A percentile compares a stretch with the other conserved stretches of the same genome.
Conservation (phyloP, 2,888 invertebrate species). For the Epirrita christyi region DNA sequence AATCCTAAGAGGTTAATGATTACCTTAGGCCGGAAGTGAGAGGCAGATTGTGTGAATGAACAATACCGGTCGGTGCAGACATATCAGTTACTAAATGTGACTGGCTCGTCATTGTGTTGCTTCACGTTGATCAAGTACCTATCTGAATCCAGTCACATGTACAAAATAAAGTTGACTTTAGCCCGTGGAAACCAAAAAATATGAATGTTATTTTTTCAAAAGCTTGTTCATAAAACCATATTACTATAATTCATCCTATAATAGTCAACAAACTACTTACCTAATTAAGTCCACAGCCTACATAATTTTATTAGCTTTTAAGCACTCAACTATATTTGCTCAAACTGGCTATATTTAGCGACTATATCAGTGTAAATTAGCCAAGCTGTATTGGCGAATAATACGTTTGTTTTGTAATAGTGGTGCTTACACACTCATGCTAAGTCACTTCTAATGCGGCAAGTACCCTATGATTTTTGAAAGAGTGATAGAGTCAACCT, state of each 20-base stretch:
- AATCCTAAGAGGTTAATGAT: slow-evolving; percentile 44
- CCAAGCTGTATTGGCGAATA: slow-evolving; percentile 55
- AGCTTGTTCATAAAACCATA: too few relatives aligned
- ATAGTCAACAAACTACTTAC: not conserved
- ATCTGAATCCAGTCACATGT: not conserved
- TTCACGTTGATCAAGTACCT: not conserved
- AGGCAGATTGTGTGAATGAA: slow-evolving; percentile 68
- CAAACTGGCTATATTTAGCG: slow-evolving; percentile 18
- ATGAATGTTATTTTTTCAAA: too few relatives aligned
- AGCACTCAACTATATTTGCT: too few relatives aligned
- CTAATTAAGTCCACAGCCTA: slow-evolving; percentile 15
- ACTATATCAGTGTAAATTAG: slow-evolving; percentile 29
- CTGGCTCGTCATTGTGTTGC: slow-evolving; percentile 13
- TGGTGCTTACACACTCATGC: slow-evolving; percentile 1
- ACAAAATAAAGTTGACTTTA: too few relatives aligned
- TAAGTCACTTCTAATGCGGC: not conserved
- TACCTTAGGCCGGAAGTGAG: slow-evolving; percentile 69
- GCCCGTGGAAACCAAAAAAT: too few relatives aligned
- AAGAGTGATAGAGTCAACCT: too few relatives aligned
- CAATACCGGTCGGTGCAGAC: slow-evolving; percentile 36
- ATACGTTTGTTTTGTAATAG: slow-evolving; percentile 57
- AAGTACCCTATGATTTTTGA: too few relatives aligned
- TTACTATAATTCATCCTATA: too few relatives aligned
- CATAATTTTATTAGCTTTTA: slow-evolving; percentile 15
- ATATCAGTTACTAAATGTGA: slow-evolving; percentile 25